These are phyloP conservation scores for Rhabdomys pumilio DNA, from an alignment of 2,797 vertebrate species.

Conservation along the genomic window DNA sequence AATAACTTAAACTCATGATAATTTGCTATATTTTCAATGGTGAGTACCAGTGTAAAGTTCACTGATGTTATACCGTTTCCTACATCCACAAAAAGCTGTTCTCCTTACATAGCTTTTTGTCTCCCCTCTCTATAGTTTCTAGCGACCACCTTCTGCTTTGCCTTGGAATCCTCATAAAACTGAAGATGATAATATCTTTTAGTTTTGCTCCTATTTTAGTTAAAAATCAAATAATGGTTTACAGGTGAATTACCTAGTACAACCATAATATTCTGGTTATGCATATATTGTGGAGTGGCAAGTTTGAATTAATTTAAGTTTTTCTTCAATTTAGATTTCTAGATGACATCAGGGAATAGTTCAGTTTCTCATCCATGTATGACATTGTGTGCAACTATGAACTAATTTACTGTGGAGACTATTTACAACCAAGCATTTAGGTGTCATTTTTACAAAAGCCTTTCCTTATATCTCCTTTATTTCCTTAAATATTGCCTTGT, in stretches of 20 bases:
- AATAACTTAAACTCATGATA: neutral
- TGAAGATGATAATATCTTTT: neutral
- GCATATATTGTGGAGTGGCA: neutral
- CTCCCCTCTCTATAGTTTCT: accelerated
- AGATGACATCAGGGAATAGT: neutral
- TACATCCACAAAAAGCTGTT: neutral
- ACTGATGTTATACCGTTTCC: neutral
- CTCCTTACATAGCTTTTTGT: neutral
- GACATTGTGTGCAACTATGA: neutral
- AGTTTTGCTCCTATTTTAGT: neutral
- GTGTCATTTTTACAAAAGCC: neutral
- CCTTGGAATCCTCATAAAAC: neutral
- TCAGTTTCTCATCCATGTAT: neutral
- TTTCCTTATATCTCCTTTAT: neutral
- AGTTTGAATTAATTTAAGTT: neutral
- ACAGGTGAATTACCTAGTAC: neutral
- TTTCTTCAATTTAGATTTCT: neutral
- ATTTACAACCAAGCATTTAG: neutral
- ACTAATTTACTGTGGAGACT: neutral
- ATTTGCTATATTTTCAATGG: neutral
- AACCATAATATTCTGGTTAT: neutral
- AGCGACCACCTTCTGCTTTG: neutral
- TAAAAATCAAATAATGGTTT: neutral
- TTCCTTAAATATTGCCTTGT: neutral
- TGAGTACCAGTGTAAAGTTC: neutral